phyloP scores from a whole-genome alignment of 2,797 vertebrate species.

The Clarias laeviceps region DNA sequence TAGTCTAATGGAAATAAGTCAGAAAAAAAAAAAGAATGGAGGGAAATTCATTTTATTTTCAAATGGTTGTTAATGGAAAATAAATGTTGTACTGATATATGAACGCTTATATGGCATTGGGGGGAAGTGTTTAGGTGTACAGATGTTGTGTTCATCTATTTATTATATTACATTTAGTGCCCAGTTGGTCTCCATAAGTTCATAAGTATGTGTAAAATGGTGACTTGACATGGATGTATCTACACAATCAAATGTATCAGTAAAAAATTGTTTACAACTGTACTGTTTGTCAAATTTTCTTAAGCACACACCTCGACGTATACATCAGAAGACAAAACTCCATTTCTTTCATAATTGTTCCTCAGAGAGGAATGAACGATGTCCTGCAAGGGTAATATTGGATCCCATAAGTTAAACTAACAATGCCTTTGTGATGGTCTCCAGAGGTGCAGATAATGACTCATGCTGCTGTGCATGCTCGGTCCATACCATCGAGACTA shows the following conservation, averaged over 20 bases:
- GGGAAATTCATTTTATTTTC: constrained; percentile 72
- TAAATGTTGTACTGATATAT: constrained; percentile 96
- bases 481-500: constrained; percentile 17
- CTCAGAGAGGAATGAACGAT: neutral
- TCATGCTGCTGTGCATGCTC: constrained; percentile 54
- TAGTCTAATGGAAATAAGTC: constrained; percentile 60
- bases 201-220: constrained; percentile 89
- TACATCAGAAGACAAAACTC: neutral
- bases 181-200: constrained; percentile 85
- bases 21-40: constrained; percentile 61
- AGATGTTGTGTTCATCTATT: constrained; percentile 98
- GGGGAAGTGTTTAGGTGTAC: constrained; percentile 94
- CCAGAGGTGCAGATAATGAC: constrained; percentile 54
- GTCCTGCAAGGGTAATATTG: neutral
- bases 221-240: constrained; percentile 95
- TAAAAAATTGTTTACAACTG: constrained; percentile 96
- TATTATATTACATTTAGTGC: constrained; percentile 97
- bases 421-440: constrained; percentile 9
- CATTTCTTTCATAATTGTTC: neutral
- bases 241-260: constrained; percentile 95
- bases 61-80: constrained; percentile 80
- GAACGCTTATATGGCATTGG: constrained; percentile 94
- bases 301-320: neutral
- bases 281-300: constrained; percentile 47
- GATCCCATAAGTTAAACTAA: constrained; percentile 45